Evolutionary conservation across 2,113 vertebrate species (phyloP).

Genomic region (Todiramphus chloris): DNA sequence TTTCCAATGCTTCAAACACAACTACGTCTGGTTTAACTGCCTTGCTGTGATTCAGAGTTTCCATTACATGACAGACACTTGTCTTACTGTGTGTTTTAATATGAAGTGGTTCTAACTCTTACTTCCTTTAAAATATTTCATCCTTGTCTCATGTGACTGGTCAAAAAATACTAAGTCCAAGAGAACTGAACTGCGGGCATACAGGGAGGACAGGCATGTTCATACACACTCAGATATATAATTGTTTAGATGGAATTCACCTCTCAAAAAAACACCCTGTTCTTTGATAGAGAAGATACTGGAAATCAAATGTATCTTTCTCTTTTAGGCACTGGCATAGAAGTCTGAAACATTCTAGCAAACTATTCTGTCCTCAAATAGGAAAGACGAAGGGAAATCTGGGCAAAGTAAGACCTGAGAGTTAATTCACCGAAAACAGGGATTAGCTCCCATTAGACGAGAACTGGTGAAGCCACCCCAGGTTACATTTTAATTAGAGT

Average conservation of each 20-base stretch:
- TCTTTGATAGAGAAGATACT: background rate
- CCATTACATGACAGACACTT: background rate
- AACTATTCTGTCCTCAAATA: background rate
- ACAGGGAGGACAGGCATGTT: accelerated
- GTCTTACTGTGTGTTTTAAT: background rate
- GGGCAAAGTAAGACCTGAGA: slow-evolving; percentile 26
- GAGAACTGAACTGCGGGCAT: background rate
- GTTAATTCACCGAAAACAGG: slow-evolving; percentile 17
- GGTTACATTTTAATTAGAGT: slow-evolving; percentile 44
- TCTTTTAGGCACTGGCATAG: background rate
- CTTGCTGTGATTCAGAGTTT: background rate
- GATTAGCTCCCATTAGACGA: slow-evolving; percentile 4
- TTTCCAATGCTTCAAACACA: background rate
- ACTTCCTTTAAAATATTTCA: background rate
- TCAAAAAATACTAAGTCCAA: background rate
- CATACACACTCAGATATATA: background rate
- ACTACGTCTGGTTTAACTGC: background rate
- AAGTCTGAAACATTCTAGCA: background rate
- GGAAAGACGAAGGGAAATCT: background rate
- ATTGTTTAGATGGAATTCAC: background rate
- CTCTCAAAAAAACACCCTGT: background rate
- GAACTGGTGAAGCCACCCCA: background rate
- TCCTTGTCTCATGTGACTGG: accelerated
- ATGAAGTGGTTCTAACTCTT: background rate
- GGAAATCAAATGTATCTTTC: background rate